Evolutionary conservation across 2,797 vertebrate genomes (phyloP).

Genomic region (Oreochromis grahami): DNA sequence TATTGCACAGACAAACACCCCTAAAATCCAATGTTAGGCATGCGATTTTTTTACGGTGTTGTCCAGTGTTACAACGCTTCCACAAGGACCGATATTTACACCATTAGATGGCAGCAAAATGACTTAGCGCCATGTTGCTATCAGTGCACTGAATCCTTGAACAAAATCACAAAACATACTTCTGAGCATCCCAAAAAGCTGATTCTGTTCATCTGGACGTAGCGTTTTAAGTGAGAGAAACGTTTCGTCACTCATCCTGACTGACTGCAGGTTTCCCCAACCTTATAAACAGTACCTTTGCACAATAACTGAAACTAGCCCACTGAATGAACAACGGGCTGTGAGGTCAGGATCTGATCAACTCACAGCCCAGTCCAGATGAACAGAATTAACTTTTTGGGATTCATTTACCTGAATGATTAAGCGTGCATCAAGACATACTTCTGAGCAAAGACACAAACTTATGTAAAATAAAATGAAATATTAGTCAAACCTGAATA

Average conservation of each 20-base stretch:
- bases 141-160: not conserved
- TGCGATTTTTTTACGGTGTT: not conserved
- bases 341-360: not conserved
- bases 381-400: not conserved
- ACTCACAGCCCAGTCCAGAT: not conserved
- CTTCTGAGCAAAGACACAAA: not conserved
- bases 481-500: not conserved
- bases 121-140: not conserved
- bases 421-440: not conserved
- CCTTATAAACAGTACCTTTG: not conserved
- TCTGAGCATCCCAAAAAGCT: not conserved
- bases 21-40: not conserved
- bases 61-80: not conserved
- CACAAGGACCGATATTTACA: not conserved
- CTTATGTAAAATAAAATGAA: not conserved
- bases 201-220: not conserved
- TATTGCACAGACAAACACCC: not conserved
- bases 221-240: not conserved
- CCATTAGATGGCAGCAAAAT: slow-evolving; percentile 36
- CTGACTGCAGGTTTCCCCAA: not conserved
- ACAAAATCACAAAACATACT: not conserved
- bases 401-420: not conserved
- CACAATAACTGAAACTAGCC: not conserved
- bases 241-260: not conserved
- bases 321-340: not conserved